phyloP scores from a whole-genome alignment of 2,797 vertebrate species.

The Scomberomorus guttatus region DNA sequence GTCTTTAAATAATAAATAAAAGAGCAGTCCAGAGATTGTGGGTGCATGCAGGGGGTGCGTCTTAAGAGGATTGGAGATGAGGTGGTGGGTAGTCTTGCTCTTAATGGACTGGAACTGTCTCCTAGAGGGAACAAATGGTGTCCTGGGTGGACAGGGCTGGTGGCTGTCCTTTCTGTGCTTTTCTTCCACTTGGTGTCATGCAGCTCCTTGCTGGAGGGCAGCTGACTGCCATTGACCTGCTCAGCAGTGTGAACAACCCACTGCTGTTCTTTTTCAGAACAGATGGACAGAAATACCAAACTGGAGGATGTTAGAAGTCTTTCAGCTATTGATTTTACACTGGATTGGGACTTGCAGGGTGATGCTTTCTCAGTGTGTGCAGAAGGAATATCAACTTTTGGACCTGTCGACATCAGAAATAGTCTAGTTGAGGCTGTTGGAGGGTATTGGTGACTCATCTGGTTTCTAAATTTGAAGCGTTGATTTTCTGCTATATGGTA shows the following conservation, averaged over 20 bases:
- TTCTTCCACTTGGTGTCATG: slow-evolving; percentile 30
- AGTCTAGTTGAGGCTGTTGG: not conserved
- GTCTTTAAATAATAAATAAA: slow-evolving; percentile 19
- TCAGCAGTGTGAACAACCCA: slow-evolving; percentile 44
- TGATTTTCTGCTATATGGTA: slow-evolving; percentile 4
- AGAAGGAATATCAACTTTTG: not conserved
- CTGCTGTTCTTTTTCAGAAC: slow-evolving; percentile 46
- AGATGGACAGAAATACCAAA: slow-evolving; percentile 4
- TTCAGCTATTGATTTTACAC: slow-evolving; percentile 11
- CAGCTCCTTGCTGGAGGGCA: slow-evolving; percentile 29
- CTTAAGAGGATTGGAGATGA: slow-evolving; percentile 51
- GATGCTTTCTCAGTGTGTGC: not conserved
- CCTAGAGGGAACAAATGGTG: slow-evolving; percentile 44
- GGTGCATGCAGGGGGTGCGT: slow-evolving; percentile 19
- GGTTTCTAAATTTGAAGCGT: slow-evolving; percentile 8
- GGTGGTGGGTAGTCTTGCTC: slow-evolving; percentile 22
- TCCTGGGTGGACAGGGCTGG: slow-evolving; percentile 34
- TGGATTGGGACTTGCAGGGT: not conserved
- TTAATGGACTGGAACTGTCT: slow-evolving; percentile 43
- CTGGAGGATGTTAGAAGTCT: not conserved
- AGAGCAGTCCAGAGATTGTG: slow-evolving; percentile 19
- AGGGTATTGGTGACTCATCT: not conserved
- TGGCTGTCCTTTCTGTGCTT: slow-evolving; percentile 21
- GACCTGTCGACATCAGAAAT: not conserved
- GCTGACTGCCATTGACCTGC: slow-evolving; percentile 38